These are phyloP conservation scores for Anthonomus grandis DNA, from an alignment of 1,140 invertebrate species.

Conservation along the genomic window DNA sequence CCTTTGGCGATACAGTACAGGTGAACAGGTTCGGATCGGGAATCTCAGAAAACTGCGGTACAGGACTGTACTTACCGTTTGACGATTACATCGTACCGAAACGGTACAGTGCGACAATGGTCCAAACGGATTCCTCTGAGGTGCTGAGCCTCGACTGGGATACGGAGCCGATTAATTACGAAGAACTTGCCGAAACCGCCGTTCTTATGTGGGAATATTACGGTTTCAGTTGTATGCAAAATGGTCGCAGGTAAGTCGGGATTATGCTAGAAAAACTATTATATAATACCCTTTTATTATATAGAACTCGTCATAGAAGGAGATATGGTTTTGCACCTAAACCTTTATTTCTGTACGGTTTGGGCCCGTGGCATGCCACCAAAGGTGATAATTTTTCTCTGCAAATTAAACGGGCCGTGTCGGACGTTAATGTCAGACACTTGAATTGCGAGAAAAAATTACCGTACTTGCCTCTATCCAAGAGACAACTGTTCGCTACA, in stretches of 20 bases:
- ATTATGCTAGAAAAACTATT: not conserved
- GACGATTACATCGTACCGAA: slow-evolving; percentile 30
- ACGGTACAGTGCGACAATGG: not conserved
- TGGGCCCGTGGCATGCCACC: slow-evolving; percentile 52
- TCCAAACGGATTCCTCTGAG: not conserved
- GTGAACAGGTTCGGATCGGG: slow-evolving; percentile 52
- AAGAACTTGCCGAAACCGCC: slow-evolving; percentile 33
- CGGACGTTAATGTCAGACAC: slow-evolving; percentile 45
- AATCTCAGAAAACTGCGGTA: slow-evolving; percentile 51
- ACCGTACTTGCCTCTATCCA: slow-evolving; percentile 47
- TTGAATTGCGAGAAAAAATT: slow-evolving; percentile 45
- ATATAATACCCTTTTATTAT: not conserved
- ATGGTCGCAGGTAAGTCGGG: not conserved
- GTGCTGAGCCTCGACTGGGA: slow-evolving; percentile 8
- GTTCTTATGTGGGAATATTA: slow-evolving; percentile 38
- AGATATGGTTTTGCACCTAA: slow-evolving; percentile 49
- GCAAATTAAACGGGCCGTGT: slow-evolving; percentile 49
- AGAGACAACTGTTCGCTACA: slow-evolving; percentile 48
- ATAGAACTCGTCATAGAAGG: slow-evolving; percentile 34
- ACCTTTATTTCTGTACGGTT: slow-evolving; percentile 50
- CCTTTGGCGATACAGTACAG: slow-evolving; percentile 25
- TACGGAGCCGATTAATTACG: slow-evolving; percentile 28
- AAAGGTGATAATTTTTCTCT: slow-evolving; percentile 50
- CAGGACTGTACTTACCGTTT: slow-evolving; percentile 39
- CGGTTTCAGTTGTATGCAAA: slow-evolving; percentile 16